Evolutionary conservation across 1,140 invertebrate genomes (phyloP).

Genomic region (Cyrtorhinus lividipennis): DNA sequence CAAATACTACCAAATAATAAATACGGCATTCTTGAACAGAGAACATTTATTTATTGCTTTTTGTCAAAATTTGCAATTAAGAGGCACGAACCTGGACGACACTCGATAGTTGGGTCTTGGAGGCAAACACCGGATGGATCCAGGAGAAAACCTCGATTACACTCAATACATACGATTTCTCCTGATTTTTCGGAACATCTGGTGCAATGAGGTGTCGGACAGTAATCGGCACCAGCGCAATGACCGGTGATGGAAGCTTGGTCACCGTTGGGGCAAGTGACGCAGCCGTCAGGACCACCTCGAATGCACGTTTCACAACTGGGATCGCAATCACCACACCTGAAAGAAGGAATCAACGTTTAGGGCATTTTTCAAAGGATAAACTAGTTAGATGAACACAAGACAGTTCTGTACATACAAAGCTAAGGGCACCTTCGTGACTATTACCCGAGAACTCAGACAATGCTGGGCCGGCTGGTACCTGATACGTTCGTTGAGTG

Average conservation of each 20-base stretch:
- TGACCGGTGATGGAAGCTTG: conserved; percentile 25
- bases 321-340: conserved; percentile 44
- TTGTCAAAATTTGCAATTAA: no score
- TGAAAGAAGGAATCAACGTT: not conserved
- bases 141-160: conserved; percentile 3
- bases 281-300: conserved; percentile 57
- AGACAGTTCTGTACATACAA: no score
- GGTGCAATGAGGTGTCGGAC: conserved; percentile 37
- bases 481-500: no score
- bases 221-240: conserved; percentile 44
- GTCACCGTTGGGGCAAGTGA: conserved; percentile 41
- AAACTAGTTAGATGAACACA: no score
- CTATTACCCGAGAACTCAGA: no score
- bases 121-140: not conserved
- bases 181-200: not conserved
- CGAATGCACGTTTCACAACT: conserved; percentile 71
- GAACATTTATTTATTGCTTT: no score
- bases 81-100: conserved; percentile 42
- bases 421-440: no score
- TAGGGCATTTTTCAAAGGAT: no score
- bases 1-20: no score
- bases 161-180: not conserved
- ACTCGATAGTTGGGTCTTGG: conserved; percentile 30
- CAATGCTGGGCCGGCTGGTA: no score
- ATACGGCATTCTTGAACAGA: no score